Evolutionary conservation across 2,797 vertebrate species (phyloP).

Genomic region (Tachyglossus aculeatus): DNA sequence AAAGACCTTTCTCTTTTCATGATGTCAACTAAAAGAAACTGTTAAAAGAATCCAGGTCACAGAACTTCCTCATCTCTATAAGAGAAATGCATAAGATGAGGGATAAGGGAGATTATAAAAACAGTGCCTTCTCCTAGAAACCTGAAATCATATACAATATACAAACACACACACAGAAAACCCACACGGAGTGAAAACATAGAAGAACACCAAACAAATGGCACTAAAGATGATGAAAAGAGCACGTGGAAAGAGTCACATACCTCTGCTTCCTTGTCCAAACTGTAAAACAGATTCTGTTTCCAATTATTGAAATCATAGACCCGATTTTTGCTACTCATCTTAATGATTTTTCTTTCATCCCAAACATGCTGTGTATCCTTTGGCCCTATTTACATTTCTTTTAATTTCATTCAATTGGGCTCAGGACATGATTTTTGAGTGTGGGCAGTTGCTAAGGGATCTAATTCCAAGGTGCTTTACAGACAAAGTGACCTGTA

Average conservation of each 20-base stretch:
- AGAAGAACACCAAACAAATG: background rate
- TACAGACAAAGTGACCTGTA: constrained; percentile 49
- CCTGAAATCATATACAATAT: too few species aligned
- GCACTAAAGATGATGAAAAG: background rate
- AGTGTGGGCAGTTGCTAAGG: constrained; percentile 35
- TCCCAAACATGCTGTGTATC: constrained; percentile 24
- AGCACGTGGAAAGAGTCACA: background rate
- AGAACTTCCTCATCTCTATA: too few species aligned
- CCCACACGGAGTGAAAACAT: too few species aligned
- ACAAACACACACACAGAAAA: too few species aligned
- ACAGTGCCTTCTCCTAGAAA: too few species aligned
- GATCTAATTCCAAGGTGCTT: constrained; percentile 27
- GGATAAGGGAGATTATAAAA: too few species aligned
- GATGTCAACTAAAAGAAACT: too few species aligned
- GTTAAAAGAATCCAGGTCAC: too few species aligned
- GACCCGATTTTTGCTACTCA: background rate
- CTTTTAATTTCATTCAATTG: constrained; percentile 42
- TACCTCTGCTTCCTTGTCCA: background rate
- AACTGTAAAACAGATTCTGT: background rate
- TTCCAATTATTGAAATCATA: constrained; percentile 7
- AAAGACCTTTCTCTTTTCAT: too few species aligned
- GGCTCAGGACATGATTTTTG: constrained; percentile 38
- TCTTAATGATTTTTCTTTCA: background rate
- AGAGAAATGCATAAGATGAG: too few species aligned
- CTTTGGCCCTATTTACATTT: constrained; percentile 21